Evolutionary conservation across 2,797 vertebrate genomes (phyloP).

Genomic region (Lithobates sylvaticus): DNA sequence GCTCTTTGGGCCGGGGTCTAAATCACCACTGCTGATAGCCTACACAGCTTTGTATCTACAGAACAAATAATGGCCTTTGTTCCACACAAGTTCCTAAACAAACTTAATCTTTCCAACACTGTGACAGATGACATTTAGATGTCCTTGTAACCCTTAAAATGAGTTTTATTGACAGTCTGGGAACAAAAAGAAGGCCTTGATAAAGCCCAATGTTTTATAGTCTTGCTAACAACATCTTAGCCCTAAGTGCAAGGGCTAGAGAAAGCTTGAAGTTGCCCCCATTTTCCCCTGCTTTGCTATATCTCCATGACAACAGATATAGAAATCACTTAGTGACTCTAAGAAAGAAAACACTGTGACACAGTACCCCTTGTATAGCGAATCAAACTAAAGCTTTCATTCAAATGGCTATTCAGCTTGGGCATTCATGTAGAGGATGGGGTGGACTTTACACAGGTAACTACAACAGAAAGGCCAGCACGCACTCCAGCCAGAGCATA

Average conservation of each 20-base stretch:
- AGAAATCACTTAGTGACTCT: slow-evolving; percentile 99
- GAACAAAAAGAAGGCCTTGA: slow-evolving; percentile 85
- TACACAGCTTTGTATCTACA: slow-evolving; percentile 80
- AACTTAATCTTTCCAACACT: slow-evolving; percentile 89
- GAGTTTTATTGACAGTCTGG: slow-evolving; percentile 89
- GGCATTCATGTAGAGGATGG: slow-evolving; percentile 90
- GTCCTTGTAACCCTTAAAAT: slow-evolving; percentile 88
- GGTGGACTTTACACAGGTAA: slow-evolving; percentile 89
- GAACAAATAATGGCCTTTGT: slow-evolving; percentile 86
- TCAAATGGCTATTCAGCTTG: slow-evolving; percentile 90
- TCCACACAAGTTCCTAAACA: slow-evolving; percentile 88
- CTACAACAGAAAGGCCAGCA: slow-evolving; percentile 84
- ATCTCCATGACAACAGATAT: slow-evolving; percentile 99
- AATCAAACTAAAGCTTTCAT: slow-evolving; percentile 90
- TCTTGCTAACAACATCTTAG: slow-evolving; percentile 86
- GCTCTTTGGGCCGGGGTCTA: slow-evolving; percentile 74
- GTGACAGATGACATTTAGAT: slow-evolving; percentile 93
- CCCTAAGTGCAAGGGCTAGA: slow-evolving; percentile 82
- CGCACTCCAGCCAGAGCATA: slow-evolving; percentile 82
- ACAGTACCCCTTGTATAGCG: slow-evolving; percentile 93
- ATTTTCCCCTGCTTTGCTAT: slow-evolving; percentile 90
- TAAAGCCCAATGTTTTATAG: slow-evolving; percentile 87
- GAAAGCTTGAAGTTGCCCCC: slow-evolving; percentile 92
- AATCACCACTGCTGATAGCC: slow-evolving; percentile 80
- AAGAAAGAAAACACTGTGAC: slow-evolving; percentile 93